phyloP scores from a whole-genome alignment of 2,797 vertebrate genomes.

The Gymnoscopelus microlampas region DNA sequence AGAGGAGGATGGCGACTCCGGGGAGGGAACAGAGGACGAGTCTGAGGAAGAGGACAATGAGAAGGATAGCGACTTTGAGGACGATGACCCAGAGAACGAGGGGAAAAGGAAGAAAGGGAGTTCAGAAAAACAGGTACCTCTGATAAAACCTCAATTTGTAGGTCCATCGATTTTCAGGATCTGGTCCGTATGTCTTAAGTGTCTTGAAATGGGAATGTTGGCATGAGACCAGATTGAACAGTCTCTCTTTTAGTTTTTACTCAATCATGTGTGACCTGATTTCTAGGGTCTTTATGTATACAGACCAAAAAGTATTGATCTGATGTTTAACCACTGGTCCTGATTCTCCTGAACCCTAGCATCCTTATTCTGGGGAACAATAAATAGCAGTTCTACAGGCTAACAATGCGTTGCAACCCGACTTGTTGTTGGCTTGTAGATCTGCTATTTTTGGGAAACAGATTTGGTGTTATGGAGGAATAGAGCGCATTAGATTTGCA shows the following conservation, averaged over 20 bases:
- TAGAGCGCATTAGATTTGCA: no score
- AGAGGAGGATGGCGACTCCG: constrained; percentile 78
- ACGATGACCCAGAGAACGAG: constrained; percentile 79
- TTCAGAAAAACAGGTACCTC: constrained; percentile 90
- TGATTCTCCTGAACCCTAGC: no score
- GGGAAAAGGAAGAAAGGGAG: constrained; percentile 84
- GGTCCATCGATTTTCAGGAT: not conserved
- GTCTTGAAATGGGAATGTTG: not conserved
- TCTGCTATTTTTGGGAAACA: no score
- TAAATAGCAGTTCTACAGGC: no score
- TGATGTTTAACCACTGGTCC: no score
- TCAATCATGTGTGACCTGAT: no score
- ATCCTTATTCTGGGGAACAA: no score
- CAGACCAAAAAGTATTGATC: no score
- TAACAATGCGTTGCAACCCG: no score
- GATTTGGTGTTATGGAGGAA: no score
- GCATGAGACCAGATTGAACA: constrained; percentile 15
- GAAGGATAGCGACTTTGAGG: constrained; percentile 79
- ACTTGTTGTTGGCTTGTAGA: no score
- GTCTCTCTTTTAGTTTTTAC: not conserved
- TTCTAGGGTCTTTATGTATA: no score
- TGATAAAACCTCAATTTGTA: not conserved
- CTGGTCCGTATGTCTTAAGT: not conserved
- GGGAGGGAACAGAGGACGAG: constrained; percentile 84
- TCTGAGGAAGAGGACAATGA: constrained; percentile 82